phyloP scores from a whole-genome alignment of 2,797 vertebrate species.

The Melanogrammus aeglefinus region DNA sequence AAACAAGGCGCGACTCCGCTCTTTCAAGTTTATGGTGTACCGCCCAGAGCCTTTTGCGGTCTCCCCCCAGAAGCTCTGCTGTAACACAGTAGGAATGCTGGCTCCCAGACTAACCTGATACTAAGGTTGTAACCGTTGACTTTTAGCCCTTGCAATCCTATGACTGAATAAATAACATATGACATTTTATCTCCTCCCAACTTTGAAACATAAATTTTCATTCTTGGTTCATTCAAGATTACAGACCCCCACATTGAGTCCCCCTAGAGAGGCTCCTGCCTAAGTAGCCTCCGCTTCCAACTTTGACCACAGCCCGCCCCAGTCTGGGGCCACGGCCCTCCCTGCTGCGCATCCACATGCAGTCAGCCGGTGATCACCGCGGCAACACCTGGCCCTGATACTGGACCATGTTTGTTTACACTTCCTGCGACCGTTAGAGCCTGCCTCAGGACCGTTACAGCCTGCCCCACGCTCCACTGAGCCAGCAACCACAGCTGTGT shows the following conservation, averaged over 20 bases:
- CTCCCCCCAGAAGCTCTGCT: background rate
- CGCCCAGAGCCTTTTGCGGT: background rate
- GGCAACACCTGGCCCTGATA: slow-evolving; percentile 64
- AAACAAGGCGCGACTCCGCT: background rate
- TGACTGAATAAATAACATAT: background rate
- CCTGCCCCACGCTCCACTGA: slow-evolving; percentile 61
- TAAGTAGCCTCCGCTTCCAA: background rate
- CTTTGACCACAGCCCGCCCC: background rate
- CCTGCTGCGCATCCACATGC: slow-evolving; percentile 20
- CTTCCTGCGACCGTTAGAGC: slow-evolving; percentile 59
- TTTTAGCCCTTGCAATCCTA: background rate
- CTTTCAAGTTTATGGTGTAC: background rate
- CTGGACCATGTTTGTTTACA: slow-evolving; percentile 68
- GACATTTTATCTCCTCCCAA: background rate
- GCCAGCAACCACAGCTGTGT: slow-evolving; percentile 68
- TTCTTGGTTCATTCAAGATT: background rate
- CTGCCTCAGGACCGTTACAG: slow-evolving; percentile 38
- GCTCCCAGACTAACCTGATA: background rate
- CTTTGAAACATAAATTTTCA: background rate
- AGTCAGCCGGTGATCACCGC: slow-evolving; percentile 59
- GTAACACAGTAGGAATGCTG: background rate
- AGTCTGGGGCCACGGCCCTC: slow-evolving; percentile 51
- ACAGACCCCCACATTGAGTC: background rate
- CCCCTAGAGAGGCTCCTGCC: background rate
- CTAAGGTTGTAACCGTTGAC: background rate